Percentiles rank a stretch among this genome's conserved stretches.
These are phyloP conservation scores for Syngnathus acus DNA, from an alignment of 2,797 vertebrate species.

Conservation along the genomic window DNA sequence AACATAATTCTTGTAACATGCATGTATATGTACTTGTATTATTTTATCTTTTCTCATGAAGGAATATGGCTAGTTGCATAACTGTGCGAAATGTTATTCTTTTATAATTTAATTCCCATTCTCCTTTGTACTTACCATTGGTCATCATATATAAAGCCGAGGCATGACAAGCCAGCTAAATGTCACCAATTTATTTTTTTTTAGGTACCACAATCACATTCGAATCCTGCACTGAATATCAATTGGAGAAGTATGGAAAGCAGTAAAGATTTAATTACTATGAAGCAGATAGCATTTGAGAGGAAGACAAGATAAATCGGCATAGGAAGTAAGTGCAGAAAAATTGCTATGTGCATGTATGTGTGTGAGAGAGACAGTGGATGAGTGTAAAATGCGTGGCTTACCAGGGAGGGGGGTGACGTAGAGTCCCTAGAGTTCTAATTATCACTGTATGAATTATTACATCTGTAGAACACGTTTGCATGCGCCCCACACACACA, in stretches of 20 bases:
- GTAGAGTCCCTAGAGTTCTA: slow-evolving; percentile 57
- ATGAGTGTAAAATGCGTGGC: slow-evolving; percentile 30
- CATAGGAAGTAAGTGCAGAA: slow-evolving; percentile 14
- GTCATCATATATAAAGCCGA: background rate
- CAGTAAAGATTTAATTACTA: slow-evolving; percentile 19
- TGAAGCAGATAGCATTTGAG: slow-evolving; percentile 18
- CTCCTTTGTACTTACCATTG: background rate
- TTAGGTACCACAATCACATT: slow-evolving; percentile 3
- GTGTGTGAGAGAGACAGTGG: slow-evolving; percentile 2
- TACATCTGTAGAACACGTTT: slow-evolving; percentile 51
- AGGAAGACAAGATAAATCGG: slow-evolving; percentile 13
- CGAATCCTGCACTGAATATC: slow-evolving; percentile 16
- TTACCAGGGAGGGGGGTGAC: slow-evolving; percentile 44
- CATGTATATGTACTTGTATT: background rate
- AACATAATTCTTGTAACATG: too few species aligned
- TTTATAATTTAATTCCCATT: background rate
- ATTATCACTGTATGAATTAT: slow-evolving; percentile 72
- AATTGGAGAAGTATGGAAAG: slow-evolving; percentile 8
- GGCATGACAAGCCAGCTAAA: background rate
- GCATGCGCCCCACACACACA: slow-evolving; percentile 17
- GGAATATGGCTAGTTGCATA: background rate
- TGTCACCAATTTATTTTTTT: background rate
- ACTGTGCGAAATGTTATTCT: background rate
- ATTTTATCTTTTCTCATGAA: background rate
- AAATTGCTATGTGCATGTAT: background rate